These are phyloP conservation scores for Heterochromis multidens DNA, from an alignment of 2,113 vertebrate species.

Conservation along the genomic window DNA sequence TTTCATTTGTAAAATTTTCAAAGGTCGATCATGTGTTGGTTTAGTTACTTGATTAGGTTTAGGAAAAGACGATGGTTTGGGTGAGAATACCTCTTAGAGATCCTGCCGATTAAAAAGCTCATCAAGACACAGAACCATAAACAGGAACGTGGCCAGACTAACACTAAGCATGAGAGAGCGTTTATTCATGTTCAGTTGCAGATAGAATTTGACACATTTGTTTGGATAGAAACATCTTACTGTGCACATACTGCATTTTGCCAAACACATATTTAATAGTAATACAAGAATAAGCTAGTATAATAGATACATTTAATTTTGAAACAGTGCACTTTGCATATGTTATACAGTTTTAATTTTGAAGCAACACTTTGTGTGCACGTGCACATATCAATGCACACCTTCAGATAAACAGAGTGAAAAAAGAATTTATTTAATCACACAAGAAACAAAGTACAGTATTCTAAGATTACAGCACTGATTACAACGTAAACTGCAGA, in stretches of 20 bases:
- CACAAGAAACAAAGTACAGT: neutral
- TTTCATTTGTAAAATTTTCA: neutral
- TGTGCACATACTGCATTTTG: accelerated
- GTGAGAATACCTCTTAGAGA: neutral
- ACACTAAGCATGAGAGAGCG: neutral
- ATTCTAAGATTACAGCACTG: neutral
- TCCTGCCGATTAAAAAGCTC: no score
- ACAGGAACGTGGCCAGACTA: neutral
- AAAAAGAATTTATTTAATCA: neutral
- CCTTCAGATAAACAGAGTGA: neutral
- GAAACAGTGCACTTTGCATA: neutral
- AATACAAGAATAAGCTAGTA: neutral
- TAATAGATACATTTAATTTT: neutral
- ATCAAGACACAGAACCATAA: neutral
- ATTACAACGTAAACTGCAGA: neutral
- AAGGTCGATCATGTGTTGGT: neutral
- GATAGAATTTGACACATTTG: accelerated
- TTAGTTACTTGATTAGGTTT: neutral
- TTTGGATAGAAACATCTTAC: neutral
- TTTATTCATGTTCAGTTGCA: neutral
- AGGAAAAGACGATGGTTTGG: neutral
- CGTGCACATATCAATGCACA: neutral
- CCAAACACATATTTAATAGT: neutral
- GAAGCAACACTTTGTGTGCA: neutral
- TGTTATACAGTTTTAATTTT: neutral